These are phyloP conservation scores for Apus apus DNA, from an alignment of 2,113 vertebrate genomes.

Conservation along the genomic window DNA sequence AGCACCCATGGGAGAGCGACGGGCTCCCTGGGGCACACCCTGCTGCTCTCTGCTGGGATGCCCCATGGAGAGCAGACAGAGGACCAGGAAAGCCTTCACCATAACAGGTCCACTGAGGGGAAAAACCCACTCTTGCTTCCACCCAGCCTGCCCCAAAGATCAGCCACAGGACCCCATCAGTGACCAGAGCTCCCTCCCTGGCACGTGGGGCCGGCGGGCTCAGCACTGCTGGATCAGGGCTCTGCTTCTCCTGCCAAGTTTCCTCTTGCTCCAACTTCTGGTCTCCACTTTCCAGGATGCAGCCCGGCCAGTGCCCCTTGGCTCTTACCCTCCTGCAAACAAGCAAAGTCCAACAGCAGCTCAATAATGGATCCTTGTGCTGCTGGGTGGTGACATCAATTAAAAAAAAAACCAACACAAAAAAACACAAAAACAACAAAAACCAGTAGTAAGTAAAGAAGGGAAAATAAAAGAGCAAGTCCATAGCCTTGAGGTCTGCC, in stretches of 20 bases:
- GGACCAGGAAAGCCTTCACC: neutral
- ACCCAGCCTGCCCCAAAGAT: neutral
- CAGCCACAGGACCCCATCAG: accelerated
- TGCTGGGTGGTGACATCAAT: neutral
- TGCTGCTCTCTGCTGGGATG: neutral
- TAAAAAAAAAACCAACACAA: neutral
- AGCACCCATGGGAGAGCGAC: neutral
- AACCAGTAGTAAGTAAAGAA: neutral
- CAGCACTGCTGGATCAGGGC: accelerated
- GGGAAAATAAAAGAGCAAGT: neutral
- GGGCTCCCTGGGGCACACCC: neutral
- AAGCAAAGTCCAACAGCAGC: neutral
- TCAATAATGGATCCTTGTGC: constrained; percentile 7
- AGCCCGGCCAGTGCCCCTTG: neutral
- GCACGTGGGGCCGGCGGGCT: neutral
- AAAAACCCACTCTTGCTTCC: neutral
- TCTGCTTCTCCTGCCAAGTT: neutral
- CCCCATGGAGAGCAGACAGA: neutral
- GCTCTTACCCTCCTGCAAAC: neutral
- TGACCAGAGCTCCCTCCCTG: neutral
- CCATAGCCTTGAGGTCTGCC: neutral
- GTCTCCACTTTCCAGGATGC: neutral
- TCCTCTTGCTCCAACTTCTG: neutral
- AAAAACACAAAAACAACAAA: neutral
- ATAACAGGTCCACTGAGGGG: too few species aligned